Percentiles rank a stretch among this genome's conserved stretches.
These are phyloP conservation scores for Geotrypetes seraphini DNA, from an alignment of 2,797 vertebrate species.

Conservation along the genomic window DNA sequence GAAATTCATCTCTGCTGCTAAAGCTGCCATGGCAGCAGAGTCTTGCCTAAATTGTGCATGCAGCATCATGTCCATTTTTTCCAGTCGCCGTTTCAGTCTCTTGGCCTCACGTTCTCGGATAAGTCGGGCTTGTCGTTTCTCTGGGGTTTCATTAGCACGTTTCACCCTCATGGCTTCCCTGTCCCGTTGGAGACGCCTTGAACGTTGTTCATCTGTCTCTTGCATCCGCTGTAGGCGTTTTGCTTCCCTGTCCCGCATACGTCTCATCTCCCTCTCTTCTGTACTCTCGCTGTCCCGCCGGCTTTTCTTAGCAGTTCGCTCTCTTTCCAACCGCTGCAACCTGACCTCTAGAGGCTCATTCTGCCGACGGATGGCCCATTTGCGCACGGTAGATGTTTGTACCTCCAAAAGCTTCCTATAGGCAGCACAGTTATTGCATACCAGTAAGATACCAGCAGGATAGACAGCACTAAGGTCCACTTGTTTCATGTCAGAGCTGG, in stretches of 20 bases:
- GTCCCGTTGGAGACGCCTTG: constrained; percentile 84
- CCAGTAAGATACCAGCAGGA: constrained; percentile 83
- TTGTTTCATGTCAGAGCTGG: constrained; percentile 46
- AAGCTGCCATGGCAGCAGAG: constrained; percentile 86
- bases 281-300: constrained; percentile 85
- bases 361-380: constrained; percentile 83
- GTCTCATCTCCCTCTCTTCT: constrained; percentile 77
- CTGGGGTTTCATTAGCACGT: constrained; percentile 88
- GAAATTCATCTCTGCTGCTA: constrained; percentile 94
- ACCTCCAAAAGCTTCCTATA: constrained; percentile 82
- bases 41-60: constrained; percentile 94
- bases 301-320: constrained; percentile 91
- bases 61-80: constrained; percentile 95
- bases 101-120: constrained; percentile 91
- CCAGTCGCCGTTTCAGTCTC: constrained; percentile 83
- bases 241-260: constrained; percentile 88
- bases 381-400: constrained; percentile 68
- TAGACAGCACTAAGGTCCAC: constrained; percentile 59
- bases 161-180: constrained; percentile 92
- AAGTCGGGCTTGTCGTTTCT: constrained; percentile 87
- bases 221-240: constrained; percentile 94
- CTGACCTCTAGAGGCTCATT: constrained; percentile 83
- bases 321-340: constrained; percentile 83
- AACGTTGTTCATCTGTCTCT: constrained; percentile 86
- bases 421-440: constrained; percentile 89